Evolutionary conservation across 2,797 vertebrate genomes (phyloP), one percentile per base, ranked within the genome.

Genomic region (Semaprochilodus insignis): DNA sequence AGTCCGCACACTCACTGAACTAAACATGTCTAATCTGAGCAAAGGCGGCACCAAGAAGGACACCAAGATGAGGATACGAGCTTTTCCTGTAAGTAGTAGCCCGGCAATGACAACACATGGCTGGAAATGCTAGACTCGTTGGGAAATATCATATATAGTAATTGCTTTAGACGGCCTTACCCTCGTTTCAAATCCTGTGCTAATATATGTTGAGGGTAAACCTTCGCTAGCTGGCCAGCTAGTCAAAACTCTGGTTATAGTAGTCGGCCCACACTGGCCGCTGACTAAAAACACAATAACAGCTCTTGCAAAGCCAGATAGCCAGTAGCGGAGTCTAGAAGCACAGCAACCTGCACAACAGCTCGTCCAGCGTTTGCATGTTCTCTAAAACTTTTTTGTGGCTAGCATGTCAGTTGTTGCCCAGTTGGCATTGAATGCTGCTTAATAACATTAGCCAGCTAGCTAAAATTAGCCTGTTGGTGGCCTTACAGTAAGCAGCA

Each of bases 1-100:
- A 86, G 72, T 91, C 92, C 88, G 88, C 87, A 91, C 89, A 91
- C 88, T 87, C 82, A 88, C 78, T 78, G 57, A 62, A 85, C 65
- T 48, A 81, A 83, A 95, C 94, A 99, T 98, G 97, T 99, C 97
- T 93, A 99, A 98, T 94, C 96, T 98, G 92, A 97, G 96, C 95
- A 98, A 98, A 96, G 96, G 96, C 93, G 96, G 97, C 91, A 97
- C 97, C 94, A 97, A 97, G 95, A 99, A 98, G 96, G 97, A 99
- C 95, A 99, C 97, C 95, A 99, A 99, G 94, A 99, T 98, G 97
- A 96, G 97, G 96, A 99, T 99, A 97, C 96, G 97, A 94, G 97
- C 97, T 92, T 99, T 99, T 96, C 97, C 97, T 94, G 97, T 98
- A 92, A 99, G 97, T 95, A 76, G 55, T 31, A 82, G 78, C 52